Conservation (phyloP, 1,140 invertebrate species). For the Drosophila subpulchrella region DNA sequence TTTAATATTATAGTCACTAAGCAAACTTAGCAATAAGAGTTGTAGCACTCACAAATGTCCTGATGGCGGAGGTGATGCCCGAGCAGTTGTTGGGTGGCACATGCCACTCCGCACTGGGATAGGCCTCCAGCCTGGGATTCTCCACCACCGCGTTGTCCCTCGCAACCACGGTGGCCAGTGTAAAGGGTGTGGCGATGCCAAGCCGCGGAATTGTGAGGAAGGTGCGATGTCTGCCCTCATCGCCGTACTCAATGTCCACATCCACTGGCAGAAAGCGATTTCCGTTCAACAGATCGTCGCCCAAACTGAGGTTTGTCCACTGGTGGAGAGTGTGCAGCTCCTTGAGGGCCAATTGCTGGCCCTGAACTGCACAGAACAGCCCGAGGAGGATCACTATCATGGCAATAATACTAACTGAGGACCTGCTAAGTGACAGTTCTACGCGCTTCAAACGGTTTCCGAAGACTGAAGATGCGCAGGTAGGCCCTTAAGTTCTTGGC, state of each 20-base stretch:
- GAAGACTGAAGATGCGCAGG: constrained; percentile 54
- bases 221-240: constrained; percentile 84
- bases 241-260: constrained; percentile 88
- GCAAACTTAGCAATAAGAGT: neutral
- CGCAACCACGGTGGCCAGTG: constrained; percentile 86
- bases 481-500: constrained; percentile 31
- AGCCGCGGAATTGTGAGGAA: constrained; percentile 90
- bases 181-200: constrained; percentile 88
- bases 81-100: constrained; percentile 85
- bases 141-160: constrained; percentile 63
- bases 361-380: constrained; percentile 12
- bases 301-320: constrained; percentile 87
- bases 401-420: neutral
- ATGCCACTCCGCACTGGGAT: constrained; percentile 86
- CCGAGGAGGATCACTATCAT: constrained; percentile 36
- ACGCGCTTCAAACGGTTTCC: constrained; percentile 50
- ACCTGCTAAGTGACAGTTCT: constrained; percentile 38
- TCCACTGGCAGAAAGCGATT: constrained; percentile 91
- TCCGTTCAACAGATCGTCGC: constrained; percentile 86
- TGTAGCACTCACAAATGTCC: constrained; percentile 76
- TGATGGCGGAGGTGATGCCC: constrained; percentile 86
- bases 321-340: constrained; percentile 70
- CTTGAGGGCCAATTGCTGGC: constrained; percentile 52
- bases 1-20: too few relatives aligned
- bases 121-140: constrained; percentile 85